Evolutionary conservation across 2,797 vertebrate species (phyloP).

Genomic region (Acanthis flammea): DNA sequence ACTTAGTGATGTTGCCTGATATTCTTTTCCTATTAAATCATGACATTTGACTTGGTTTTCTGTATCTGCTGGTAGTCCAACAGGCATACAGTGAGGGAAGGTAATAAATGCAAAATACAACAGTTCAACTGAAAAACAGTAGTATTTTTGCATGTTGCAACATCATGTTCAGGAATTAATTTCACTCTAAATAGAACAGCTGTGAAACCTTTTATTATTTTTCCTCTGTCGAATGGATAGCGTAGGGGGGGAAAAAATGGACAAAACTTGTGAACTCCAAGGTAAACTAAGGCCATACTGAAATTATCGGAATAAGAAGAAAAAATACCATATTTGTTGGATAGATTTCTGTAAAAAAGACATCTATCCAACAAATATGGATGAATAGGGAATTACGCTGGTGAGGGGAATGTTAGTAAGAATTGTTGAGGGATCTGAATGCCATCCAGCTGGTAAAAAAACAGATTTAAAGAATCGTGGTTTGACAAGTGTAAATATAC

Average conservation of each 20-base stretch:
- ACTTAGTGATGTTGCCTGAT: neutral
- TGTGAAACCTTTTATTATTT: neutral
- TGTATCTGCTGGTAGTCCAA: neutral
- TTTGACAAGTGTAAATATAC: neutral
- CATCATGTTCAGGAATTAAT: neutral
- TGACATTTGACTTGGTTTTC: neutral
- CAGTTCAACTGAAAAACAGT: neutral
- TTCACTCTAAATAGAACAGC: neutral
- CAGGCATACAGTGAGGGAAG: neutral
- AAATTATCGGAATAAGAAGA: neutral
- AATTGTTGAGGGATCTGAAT: neutral
- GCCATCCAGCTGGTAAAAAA: neutral
- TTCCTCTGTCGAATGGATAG: neutral
- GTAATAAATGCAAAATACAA: neutral
- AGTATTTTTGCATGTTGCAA: neutral
- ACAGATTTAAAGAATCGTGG: neutral
- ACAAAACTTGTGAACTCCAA: neutral
- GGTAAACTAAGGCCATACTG: neutral
- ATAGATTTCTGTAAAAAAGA: neutral
- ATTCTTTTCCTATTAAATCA: neutral
- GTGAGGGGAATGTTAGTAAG: accelerated
- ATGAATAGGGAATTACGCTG: no score
- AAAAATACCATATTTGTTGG: neutral
- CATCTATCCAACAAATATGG: no score
- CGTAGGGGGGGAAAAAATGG: neutral